Percentiles rank a stretch among this genome's conserved stretches.
Evolutionary conservation across 2,113 vertebrate genomes (phyloP).

Genomic region (Plestiodon gilberti): DNA sequence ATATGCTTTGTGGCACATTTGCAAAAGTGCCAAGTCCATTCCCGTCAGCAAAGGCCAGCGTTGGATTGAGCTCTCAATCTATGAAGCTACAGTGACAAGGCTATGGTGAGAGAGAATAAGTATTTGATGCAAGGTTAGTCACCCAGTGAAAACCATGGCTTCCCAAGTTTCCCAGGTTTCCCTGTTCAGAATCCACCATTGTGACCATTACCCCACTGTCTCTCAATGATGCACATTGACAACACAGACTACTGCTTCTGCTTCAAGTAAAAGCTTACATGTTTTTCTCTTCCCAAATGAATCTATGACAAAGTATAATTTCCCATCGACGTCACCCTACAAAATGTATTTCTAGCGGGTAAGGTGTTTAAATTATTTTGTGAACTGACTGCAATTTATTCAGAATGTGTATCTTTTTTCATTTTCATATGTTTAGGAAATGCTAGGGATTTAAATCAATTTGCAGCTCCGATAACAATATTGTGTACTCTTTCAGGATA

Average conservation of each 20-base stretch:
- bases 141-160: too few species aligned
- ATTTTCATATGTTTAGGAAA: conserved; percentile 20
- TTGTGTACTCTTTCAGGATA: conserved; percentile 1
- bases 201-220: background rate
- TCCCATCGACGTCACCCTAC: background rate
- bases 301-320: background rate
- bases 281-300: conserved; percentile 1
- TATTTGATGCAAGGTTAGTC: too few species aligned
- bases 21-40: too few species aligned
- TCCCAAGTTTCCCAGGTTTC: too few species aligned
- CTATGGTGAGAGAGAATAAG: too few species aligned
- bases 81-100: too few species aligned
- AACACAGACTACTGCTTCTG: background rate
- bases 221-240: too few species aligned
- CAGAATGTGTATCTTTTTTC: background rate
- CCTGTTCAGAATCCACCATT: background rate
- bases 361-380: background rate
- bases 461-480: background rate
- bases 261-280: background rate
- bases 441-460: conserved; percentile 11
- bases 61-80: too few species aligned
- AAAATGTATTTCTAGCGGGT: background rate
- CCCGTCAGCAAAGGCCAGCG: too few species aligned
- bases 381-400: background rate
- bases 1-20: too few species aligned